Conservation (phyloP, 2,113 vertebrate genomes). For the Sinocyclocheilus maitianheensis region DNA sequence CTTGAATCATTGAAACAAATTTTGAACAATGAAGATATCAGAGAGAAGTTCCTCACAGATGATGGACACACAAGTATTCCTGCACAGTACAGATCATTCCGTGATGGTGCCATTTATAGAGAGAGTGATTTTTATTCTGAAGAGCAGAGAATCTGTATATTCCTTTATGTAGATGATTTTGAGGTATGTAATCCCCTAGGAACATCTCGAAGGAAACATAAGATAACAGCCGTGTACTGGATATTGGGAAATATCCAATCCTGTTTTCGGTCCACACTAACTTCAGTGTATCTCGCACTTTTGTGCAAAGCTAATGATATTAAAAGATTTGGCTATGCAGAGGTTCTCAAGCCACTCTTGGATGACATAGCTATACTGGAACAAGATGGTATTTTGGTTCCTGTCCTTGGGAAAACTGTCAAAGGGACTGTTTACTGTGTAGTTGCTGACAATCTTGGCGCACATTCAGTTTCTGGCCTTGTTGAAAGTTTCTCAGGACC, state of each 20-base stretch:
- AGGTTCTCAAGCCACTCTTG: not conserved
- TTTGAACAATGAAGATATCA: constrained; percentile 6
- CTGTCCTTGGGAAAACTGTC: not conserved
- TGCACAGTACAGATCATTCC: constrained; percentile 2
- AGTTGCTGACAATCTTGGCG: constrained; percentile 35
- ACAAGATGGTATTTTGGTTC: constrained; percentile 9
- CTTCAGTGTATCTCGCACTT: constrained; percentile 28
- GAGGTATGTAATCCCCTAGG: constrained; percentile 43
- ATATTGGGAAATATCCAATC: constrained; percentile 32
- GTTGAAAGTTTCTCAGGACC: constrained; percentile 38
- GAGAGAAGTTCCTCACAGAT: not conserved
- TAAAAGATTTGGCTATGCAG: constrained; percentile 10
- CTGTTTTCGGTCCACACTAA: constrained; percentile 14
- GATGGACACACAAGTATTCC: not conserved
- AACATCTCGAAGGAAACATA: constrained; percentile 42
- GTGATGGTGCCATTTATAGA: not conserved
- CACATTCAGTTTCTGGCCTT: constrained; percentile 29
- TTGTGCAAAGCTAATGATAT: constrained; percentile 2
- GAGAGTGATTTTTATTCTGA: constrained; percentile 5
- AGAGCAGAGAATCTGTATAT: not conserved
- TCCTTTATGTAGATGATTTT: constrained; percentile 49
- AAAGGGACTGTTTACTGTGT: constrained; percentile 35
- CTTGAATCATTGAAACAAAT: constrained; percentile 26
- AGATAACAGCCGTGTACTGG: constrained; percentile 47
- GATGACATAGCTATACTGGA: constrained; percentile 16